Evolutionary conservation across 1,140 invertebrate genomes (phyloP).

Genomic region (Camponotus floridanus): DNA sequence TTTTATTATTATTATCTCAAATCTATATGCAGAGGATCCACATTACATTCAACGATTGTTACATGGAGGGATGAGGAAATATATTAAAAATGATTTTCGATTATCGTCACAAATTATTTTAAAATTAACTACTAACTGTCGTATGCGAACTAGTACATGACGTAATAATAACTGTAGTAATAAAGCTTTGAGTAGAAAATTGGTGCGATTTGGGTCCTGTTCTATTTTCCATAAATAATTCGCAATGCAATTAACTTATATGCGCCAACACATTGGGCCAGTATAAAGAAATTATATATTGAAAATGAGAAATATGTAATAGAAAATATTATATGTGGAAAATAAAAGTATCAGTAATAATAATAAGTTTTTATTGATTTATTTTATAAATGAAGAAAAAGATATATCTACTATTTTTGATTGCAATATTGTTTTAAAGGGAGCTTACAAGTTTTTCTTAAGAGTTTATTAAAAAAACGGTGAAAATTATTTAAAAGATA

Average conservation of each 20-base stretch:
- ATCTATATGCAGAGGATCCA: not conserved
- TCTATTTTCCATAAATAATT: constrained; percentile 60
- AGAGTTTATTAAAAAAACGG: not conserved
- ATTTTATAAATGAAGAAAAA: not conserved
- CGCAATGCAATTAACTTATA: constrained; percentile 22
- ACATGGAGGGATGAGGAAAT: constrained; percentile 23
- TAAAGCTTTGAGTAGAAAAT: constrained; percentile 61
- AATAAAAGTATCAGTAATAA: too few species aligned
- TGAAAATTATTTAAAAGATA: constrained; percentile 22
- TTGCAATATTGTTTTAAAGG: not conserved
- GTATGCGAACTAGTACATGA: constrained; percentile 55
- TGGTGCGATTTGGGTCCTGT: constrained; percentile 43
- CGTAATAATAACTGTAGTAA: constrained; percentile 11
- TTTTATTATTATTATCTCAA: not conserved
- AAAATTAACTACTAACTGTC: constrained; percentile 41
- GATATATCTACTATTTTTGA: not conserved
- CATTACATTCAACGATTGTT: not conserved
- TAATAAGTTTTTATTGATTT: too few species aligned
- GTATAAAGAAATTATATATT: too few species aligned
- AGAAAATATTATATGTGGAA: too few species aligned
- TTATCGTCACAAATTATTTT: constrained; percentile 50
- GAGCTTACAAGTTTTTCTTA: not conserved
- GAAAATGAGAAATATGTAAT: too few species aligned
- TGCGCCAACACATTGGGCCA: not conserved
- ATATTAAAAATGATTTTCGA: constrained; percentile 46